A percentile compares a stretch with the other conserved stretches of the same genome.
Conservation (phyloP, 2,797 vertebrate species). For the Alcedo atthis region DNA sequence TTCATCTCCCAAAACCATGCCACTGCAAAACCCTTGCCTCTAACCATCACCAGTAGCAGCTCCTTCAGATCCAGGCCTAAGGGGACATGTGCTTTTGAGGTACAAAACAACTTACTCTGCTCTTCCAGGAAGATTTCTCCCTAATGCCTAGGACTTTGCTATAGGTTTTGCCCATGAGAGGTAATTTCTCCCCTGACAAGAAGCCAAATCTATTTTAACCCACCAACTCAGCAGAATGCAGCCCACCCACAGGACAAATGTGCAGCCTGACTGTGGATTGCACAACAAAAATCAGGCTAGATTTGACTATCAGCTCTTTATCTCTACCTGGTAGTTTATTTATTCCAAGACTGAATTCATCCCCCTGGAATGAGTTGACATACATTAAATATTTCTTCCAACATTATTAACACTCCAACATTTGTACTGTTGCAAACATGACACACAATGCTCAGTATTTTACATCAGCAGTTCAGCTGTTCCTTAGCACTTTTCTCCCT, state of each 20-base stretch:
- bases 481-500: neutral
- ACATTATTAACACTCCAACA: rapidly evolving
- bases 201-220: neutral
- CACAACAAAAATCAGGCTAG: neutral
- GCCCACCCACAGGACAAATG: neutral
- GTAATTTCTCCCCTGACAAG: neutral
- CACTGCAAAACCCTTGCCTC: neutral
- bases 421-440: neutral
- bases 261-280: neutral
- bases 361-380: neutral
- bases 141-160: neutral
- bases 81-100: rapidly evolving
- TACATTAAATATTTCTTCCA: neutral
- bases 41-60: neutral
- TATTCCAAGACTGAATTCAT: neutral
- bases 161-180: neutral
- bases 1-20: neutral
- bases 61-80: neutral
- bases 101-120: neutral
- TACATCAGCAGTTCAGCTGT: neutral
- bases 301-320: neutral
- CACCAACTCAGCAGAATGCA: neutral
- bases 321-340: neutral
- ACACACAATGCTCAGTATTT: neutral
- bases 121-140: neutral